Conservation (phyloP, 1,140 invertebrate species). For the Ceratoteleas bidentatus region DNA sequence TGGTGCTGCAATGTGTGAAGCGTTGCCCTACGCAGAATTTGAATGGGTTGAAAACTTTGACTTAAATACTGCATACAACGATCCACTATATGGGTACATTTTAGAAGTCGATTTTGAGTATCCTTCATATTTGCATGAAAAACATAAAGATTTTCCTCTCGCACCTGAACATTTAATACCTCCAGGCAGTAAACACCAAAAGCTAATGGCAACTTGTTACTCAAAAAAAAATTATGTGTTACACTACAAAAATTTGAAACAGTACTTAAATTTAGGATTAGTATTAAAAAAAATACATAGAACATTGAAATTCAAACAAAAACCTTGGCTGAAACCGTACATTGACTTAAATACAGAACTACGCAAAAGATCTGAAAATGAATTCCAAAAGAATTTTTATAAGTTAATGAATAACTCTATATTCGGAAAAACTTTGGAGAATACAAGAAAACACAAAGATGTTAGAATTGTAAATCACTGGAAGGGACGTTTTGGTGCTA, state of each 20-base stretch:
- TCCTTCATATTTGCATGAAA: slow-evolving; percentile 79
- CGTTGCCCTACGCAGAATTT: slow-evolving; percentile 77
- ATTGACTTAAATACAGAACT: too few relatives aligned
- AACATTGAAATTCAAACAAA: slow-evolving; percentile 21
- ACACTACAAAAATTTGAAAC: slow-evolving; percentile 71
- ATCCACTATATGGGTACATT: slow-evolving; percentile 78
- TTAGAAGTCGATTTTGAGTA: slow-evolving; percentile 75
- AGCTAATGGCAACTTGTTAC: slow-evolving; percentile 6
- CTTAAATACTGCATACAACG: slow-evolving; percentile 72
- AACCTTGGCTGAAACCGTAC: too few relatives aligned
- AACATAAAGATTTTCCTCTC: slow-evolving; percentile 15
- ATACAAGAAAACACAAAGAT: slow-evolving; percentile 72
- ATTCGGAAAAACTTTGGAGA: slow-evolving; percentile 74
- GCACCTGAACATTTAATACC: slow-evolving; percentile 11
- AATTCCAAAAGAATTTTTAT: slow-evolving; percentile 70
- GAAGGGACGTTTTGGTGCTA: slow-evolving; percentile 57
- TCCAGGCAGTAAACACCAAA: slow-evolving; percentile 4
- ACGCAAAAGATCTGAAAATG: slow-evolving; percentile 44
- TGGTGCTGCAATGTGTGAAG: slow-evolving; percentile 79
- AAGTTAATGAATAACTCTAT: slow-evolving; percentile 79
- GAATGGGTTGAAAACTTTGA: slow-evolving; percentile 71
- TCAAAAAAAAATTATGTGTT: slow-evolving; percentile 19
- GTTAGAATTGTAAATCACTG: slow-evolving; percentile 70
- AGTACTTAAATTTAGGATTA: slow-evolving; percentile 56
- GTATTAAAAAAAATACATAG: slow-evolving; percentile 53